These are phyloP conservation scores for Tetramorium parvispinum DNA, from an alignment of 1,140 invertebrate species.

Conservation along the genomic window DNA sequence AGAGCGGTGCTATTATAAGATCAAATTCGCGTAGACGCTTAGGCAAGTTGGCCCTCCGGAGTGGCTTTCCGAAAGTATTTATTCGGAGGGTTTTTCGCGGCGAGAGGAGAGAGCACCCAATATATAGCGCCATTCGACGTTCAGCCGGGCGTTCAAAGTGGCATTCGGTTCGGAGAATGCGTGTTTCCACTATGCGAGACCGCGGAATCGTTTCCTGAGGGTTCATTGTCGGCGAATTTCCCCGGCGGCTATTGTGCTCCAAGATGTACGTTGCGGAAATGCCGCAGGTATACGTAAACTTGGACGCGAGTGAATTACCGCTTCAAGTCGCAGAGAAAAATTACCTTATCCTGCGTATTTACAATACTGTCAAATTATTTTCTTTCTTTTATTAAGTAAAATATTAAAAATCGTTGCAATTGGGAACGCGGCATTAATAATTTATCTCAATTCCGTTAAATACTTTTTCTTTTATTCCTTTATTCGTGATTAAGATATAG, in stretches of 20 bases:
- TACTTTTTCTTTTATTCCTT: background rate
- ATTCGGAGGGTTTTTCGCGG: constrained; percentile 49
- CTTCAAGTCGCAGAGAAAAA: background rate
- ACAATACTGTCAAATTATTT: background rate
- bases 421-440: background rate
- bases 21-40: constrained; percentile 23
- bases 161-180: constrained; percentile 31
- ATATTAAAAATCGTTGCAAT: background rate
- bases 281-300: constrained; percentile 39
- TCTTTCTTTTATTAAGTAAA: background rate
- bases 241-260: constrained; percentile 31
- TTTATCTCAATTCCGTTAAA: background rate
- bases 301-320: constrained; percentile 29
- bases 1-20: constrained; percentile 37
- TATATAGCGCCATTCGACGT: constrained; percentile 30
- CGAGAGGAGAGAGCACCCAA: constrained; percentile 34
- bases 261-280: constrained; percentile 53
- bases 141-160: constrained; percentile 43
- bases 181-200: constrained; percentile 44
- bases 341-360: background rate
- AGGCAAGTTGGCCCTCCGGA: constrained; percentile 5
- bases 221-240: constrained; percentile 70
- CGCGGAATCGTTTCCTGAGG: constrained; percentile 53
- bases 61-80: constrained; percentile 56
- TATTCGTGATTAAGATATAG: background rate